phyloP scores from a whole-genome alignment of 2,888 invertebrate genomes.

The Hymenopus coronatus region DNA sequence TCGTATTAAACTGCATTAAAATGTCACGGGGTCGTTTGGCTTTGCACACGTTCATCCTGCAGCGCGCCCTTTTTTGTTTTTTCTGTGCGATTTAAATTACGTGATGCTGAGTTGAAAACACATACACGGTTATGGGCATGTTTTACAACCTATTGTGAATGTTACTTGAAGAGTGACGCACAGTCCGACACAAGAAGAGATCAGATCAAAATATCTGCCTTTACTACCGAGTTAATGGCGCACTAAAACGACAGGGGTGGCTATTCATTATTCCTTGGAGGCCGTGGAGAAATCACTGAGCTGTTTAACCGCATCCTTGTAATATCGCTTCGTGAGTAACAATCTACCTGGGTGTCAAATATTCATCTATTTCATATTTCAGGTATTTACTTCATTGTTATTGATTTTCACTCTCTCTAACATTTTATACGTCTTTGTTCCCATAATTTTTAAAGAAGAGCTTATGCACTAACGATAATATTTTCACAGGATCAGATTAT shows the following conservation, averaged over 20 bases:
- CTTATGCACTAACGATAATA: too few relatives aligned
- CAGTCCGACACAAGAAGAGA: background rate
- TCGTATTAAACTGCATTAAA: background rate
- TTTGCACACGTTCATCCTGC: background rate
- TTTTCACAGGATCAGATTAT: too few relatives aligned
- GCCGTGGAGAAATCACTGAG: background rate
- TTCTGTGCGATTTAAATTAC: background rate
- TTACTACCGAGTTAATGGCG: background rate
- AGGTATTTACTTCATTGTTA: too few relatives aligned
- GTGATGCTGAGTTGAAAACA: background rate
- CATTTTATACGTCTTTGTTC: too few relatives aligned
- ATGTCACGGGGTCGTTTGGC: background rate
- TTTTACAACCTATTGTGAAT: background rate
- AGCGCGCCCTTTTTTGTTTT: background rate
- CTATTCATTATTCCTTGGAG: background rate
- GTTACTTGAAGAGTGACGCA: background rate
- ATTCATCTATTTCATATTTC: too few relatives aligned
- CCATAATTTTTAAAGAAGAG: too few relatives aligned
- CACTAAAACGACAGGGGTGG: background rate
- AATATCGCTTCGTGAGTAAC: too few relatives aligned
- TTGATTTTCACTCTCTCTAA: too few relatives aligned
- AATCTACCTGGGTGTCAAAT: too few relatives aligned
- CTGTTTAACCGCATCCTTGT: background rate
- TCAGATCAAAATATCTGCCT: background rate
- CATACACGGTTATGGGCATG: background rate